Evolutionary conservation across 2,113 vertebrate genomes (phyloP).

Genomic region (Leucopsar rothschildi): DNA sequence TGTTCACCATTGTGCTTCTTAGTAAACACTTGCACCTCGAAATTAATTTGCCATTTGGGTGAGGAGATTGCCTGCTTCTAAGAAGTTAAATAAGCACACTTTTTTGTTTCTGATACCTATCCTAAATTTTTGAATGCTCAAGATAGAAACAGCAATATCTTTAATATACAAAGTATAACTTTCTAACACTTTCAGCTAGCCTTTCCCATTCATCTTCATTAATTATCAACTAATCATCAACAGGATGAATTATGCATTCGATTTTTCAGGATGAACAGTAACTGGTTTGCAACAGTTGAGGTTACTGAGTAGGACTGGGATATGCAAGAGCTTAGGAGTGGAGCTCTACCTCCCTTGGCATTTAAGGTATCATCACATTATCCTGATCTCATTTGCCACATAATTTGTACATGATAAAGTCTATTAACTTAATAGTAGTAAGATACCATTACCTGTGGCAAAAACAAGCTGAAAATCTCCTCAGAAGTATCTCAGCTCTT

Average conservation of each 20-base stretch:
- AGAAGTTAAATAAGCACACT: background rate
- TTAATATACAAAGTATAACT: background rate
- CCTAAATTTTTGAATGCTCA: background rate
- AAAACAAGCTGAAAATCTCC: background rate
- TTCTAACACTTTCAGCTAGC: conserved; percentile 21
- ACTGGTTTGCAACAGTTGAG: conserved; percentile 1
- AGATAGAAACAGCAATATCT: background rate
- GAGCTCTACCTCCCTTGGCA: background rate
- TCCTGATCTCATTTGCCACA: background rate
- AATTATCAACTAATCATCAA: conserved; percentile 56
- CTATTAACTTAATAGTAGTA: background rate
- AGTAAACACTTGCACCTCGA: background rate
- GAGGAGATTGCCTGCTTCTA: background rate
- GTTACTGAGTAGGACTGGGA: background rate
- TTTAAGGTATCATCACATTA: background rate
- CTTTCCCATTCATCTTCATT: conserved; percentile 38
- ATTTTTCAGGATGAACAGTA: background rate
- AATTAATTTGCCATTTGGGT: background rate
- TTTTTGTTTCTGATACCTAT: background rate
- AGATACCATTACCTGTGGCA: background rate
- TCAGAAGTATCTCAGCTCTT: background rate
- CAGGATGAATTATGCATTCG: conserved; percentile 58
- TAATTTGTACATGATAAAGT: background rate
- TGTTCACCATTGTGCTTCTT: background rate
- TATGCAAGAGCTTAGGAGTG: background rate